These are phyloP conservation scores for Agrotis segetum DNA, from an alignment of 2,888 invertebrate genomes.

Conservation along the genomic window DNA sequence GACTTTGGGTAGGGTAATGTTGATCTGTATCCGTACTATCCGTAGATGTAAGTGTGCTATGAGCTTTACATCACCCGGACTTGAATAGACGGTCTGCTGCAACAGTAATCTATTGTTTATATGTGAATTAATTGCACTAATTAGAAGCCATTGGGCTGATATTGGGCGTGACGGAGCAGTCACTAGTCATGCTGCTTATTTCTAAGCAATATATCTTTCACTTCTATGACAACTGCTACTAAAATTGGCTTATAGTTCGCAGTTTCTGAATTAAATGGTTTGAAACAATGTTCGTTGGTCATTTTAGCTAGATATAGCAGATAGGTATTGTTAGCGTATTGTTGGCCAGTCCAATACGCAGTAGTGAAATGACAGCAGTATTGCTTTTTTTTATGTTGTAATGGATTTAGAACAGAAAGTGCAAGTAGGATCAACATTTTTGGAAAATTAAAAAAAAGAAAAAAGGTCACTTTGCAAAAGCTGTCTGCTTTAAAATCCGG, in stretches of 20 bases:
- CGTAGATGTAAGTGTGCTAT: background rate
- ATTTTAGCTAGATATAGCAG: background rate
- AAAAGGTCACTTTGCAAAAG: background rate
- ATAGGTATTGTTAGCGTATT: too few species aligned
- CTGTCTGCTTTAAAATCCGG: too few species aligned
- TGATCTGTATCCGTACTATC: too few species aligned
- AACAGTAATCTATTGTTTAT: conserved; percentile 61
- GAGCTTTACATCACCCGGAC: background rate
- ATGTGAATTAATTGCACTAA: conserved; percentile 73
- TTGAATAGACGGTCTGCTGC: conserved; percentile 37
- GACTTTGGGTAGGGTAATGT: background rate
- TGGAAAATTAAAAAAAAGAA: too few species aligned
- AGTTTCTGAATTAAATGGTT: conserved; percentile 4
- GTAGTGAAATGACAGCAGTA: too few species aligned
- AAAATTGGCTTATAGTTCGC: background rate
- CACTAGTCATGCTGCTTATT: conserved; percentile 45
- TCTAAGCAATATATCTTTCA: conserved; percentile 26
- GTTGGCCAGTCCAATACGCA: background rate
- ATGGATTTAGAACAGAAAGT: too few species aligned
- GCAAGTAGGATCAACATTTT: too few species aligned
- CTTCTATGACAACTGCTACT: background rate
- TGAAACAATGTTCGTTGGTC: background rate
- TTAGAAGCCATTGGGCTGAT: conserved; percentile 66
- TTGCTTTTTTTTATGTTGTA: too few species aligned
- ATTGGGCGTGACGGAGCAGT: conserved; percentile 62